Evolutionary conservation across 1,140 invertebrate genomes (phyloP).

Genomic region (Dreissena polymorpha): DNA sequence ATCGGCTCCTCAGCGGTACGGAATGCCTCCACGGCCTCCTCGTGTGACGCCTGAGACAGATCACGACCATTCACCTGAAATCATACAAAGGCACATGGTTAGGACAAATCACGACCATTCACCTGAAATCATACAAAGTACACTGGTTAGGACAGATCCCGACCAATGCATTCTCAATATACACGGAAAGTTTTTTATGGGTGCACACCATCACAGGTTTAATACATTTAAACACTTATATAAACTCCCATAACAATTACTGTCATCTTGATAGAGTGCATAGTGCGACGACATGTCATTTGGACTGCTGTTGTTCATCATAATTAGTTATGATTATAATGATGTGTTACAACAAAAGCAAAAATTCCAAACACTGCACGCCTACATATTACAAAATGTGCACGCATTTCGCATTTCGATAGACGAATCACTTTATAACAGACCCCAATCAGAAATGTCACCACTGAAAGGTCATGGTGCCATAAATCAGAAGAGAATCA

Average conservation of each 20-base stretch:
- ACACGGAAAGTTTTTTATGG: neutral
- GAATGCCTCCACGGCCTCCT: constrained; percentile 87
- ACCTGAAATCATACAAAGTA: constrained; percentile 81
- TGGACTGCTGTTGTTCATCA: too few species aligned
- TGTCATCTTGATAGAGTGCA: neutral
- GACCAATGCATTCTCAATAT: constrained; percentile 78
- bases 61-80: constrained; percentile 87
- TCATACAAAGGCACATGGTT: constrained; percentile 60
- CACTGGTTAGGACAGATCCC: constrained; percentile 83
- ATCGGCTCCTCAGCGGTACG: constrained; percentile 87
- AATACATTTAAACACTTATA: neutral
- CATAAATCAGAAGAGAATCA: too few species aligned
- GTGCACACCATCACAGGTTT: neutral
- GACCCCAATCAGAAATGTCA: too few species aligned
- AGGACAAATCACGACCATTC: constrained; percentile 87
- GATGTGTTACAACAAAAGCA: too few species aligned
- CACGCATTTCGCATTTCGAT: neutral
- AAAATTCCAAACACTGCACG: too few species aligned
- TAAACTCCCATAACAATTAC: neutral
- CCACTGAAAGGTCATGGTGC: too few species aligned
- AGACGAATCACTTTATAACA: neutral
- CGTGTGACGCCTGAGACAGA: constrained; percentile 84
- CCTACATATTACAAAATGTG: too few species aligned
- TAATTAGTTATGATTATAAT: too few species aligned
- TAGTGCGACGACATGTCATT: too few species aligned